These are phyloP conservation scores for Barbus barbus DNA, from an alignment of 2,113 vertebrate species.

Conservation along the genomic window DNA sequence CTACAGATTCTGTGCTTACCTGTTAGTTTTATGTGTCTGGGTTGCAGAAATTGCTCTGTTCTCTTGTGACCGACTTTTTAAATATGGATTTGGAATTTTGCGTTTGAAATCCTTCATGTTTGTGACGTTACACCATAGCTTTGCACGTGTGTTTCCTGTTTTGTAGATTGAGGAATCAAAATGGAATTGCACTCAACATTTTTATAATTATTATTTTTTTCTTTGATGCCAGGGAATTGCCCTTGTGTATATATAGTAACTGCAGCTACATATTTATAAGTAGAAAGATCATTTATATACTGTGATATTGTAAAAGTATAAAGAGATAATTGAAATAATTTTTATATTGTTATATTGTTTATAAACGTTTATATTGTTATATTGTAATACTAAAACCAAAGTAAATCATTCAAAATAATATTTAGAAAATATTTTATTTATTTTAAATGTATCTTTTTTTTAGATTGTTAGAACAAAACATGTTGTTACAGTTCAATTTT, in stretches of 20 bases:
- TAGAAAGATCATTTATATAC: neutral
- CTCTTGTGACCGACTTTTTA: neutral
- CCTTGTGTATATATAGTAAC: neutral
- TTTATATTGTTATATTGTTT: too few species aligned
- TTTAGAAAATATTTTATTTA: neutral
- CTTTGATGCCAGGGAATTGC: neutral
- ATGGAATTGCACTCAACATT: too few species aligned
- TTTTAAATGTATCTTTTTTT: too few species aligned
- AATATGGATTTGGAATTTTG: neutral
- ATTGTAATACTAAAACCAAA: neutral
- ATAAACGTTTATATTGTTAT: too few species aligned
- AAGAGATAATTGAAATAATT: too few species aligned
- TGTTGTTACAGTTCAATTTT: neutral
- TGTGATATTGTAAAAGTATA: neutral
- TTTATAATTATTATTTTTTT: too few species aligned
- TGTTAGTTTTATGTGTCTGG: slow-evolving; percentile 4
- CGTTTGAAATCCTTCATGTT: neutral
- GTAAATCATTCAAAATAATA: neutral
- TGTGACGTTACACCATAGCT: neutral
- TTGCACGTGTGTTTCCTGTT: neutral
- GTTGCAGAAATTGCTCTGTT: neutral
- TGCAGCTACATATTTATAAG: neutral
- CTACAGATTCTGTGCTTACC: slow-evolving; percentile 2
- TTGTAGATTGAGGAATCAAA: neutral
- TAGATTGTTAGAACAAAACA: neutral